These are phyloP conservation scores for Pomatostomus ruficeps DNA, from an alignment of 2,113 vertebrate genomes.

Conservation along the genomic window DNA sequence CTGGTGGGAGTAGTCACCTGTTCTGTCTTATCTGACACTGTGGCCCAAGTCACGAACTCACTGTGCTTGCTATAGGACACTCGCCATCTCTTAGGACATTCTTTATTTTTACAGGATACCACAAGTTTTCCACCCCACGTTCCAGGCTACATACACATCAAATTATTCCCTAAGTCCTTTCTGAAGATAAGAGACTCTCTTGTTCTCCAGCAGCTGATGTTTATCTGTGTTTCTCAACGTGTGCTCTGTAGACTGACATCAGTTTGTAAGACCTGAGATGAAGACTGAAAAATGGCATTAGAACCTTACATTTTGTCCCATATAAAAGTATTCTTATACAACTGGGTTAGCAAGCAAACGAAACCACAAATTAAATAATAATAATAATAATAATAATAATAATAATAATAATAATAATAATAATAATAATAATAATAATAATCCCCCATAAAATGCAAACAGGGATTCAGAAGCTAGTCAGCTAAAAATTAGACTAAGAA, in stretches of 20 bases:
- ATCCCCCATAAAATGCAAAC: not conserved
- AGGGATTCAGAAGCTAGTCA: not conserved
- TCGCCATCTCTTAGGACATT: not conserved
- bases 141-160: not conserved
- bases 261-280: not conserved
- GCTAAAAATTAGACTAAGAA: not conserved
- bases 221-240: not conserved
- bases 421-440: not conserved
- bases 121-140: not conserved
- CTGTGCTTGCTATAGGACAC: not conserved
- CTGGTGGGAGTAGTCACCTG: not conserved
- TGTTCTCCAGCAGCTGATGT: not conserved
- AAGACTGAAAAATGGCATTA: not conserved
- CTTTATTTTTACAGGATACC: not conserved
- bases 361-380: not conserved
- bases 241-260: not conserved
- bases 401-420: not conserved
- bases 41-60: not conserved
- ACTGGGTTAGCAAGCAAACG: not conserved
- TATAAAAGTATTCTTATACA: not conserved
- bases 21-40: not conserved
- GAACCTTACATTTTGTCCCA: not conserved
- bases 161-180: not conserved
- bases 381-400: not conserved
- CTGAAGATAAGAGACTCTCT: not conserved